phyloP scores from a whole-genome alignment of 1,140 invertebrate genomes.

The Gryllus bimaculatus region DNA sequence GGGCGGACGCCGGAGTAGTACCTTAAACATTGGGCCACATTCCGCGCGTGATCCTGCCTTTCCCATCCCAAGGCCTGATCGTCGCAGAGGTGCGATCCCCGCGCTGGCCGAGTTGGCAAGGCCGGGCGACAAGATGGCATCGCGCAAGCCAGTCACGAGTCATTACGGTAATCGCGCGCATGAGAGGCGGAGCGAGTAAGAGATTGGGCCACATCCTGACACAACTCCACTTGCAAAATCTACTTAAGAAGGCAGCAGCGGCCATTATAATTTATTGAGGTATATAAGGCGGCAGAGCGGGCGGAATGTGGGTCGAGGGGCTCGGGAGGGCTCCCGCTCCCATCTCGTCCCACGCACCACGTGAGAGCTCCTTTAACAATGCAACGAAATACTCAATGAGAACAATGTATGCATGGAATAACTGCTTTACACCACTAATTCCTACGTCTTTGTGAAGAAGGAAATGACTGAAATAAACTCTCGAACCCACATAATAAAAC shows the following conservation, averaged over 20 bases:
- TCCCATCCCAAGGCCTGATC: no score
- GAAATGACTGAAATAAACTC: background rate
- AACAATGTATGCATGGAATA: background rate
- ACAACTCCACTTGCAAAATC: background rate
- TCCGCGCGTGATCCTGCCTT: no score
- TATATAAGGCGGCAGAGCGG: background rate
- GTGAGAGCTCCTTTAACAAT: background rate
- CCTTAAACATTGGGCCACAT: no score
- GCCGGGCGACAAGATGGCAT: background rate
- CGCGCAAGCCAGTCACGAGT: background rate
- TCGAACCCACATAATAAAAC: background rate
- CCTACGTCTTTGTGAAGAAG: background rate
- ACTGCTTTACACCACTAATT: background rate
- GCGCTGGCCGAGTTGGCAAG: background rate
- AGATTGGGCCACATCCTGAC: conserved; percentile 2
- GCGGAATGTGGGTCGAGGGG: background rate
- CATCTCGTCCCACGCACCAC: background rate
- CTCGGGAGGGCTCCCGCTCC: no score
- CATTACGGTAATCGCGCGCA: background rate
- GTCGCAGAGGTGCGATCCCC: background rate
- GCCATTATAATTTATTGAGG: conserved; percentile 1
- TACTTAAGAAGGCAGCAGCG: background rate
- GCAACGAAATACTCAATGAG: background rate
- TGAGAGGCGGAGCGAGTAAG: background rate
- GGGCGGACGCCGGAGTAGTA: no score